Evolutionary conservation across 2,113 vertebrate species (phyloP).

Genomic region (Heterotis niloticus): DNA sequence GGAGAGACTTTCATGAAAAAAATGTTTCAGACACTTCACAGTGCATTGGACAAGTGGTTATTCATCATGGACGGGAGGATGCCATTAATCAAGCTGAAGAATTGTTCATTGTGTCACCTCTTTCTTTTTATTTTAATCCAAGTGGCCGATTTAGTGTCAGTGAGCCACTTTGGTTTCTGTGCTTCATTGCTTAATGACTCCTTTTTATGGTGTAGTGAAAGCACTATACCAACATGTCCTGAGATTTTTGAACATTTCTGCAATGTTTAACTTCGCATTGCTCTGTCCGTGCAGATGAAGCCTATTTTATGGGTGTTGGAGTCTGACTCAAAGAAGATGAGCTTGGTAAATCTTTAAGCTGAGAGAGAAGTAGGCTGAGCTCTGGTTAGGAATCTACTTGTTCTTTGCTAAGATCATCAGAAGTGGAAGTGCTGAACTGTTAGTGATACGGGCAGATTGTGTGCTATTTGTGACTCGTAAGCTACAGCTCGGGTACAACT

Average conservation of each 20-base stretch:
- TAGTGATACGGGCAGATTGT: not conserved
- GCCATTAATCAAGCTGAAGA: too few relatives aligned
- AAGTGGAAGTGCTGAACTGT: conserved; percentile 21
- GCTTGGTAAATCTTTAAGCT: conserved; percentile 61
- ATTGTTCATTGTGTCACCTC: too few relatives aligned
- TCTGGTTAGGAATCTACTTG: conserved; percentile 38
- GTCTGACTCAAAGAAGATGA: conserved; percentile 45
- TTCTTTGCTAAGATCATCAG: conserved; percentile 38
- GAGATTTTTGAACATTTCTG: conserved; percentile 16
- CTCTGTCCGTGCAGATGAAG: conserved; percentile 35
- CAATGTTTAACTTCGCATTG: conserved; percentile 47
- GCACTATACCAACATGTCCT: not conserved
- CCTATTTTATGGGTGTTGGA: conserved; percentile 46
- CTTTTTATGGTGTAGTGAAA: not conserved
- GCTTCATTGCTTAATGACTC: conserved; percentile 11
- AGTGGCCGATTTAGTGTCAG: too few relatives aligned
- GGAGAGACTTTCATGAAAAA: too few relatives aligned
- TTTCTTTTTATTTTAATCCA: too few relatives aligned
- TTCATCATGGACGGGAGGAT: too few relatives aligned
- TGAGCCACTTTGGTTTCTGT: not conserved
- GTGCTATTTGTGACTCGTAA: too few relatives aligned
- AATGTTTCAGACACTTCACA: too few relatives aligned
- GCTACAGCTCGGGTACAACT: too few relatives aligned
- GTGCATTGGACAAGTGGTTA: too few relatives aligned
- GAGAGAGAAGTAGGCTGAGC: conserved; percentile 19